Evolutionary conservation across 2,113 vertebrate species (phyloP).

Genomic region (Cyphomyrus plagiostoma): DNA sequence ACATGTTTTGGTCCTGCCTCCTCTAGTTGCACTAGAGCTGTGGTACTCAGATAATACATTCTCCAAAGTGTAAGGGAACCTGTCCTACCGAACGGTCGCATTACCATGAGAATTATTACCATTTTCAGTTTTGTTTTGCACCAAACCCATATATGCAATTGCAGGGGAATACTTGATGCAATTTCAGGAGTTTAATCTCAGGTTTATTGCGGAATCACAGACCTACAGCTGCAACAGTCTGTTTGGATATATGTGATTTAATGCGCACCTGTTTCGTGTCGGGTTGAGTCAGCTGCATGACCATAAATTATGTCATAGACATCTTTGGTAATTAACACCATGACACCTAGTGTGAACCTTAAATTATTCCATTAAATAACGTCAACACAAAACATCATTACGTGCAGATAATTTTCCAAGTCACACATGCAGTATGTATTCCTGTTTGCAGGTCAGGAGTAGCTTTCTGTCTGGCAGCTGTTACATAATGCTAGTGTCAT

Average conservation of each 20-base stretch:
- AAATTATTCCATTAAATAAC: background rate
- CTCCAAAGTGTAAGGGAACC: conserved; percentile 41
- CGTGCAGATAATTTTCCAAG: background rate
- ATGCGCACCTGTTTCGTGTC: background rate
- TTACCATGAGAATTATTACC: background rate
- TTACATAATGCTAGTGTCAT: background rate
- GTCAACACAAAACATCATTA: background rate
- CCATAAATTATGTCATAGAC: background rate
- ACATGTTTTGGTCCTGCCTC: background rate
- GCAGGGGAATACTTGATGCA: no score
- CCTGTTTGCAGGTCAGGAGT: background rate
- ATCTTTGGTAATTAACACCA: background rate
- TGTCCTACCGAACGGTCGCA: background rate
- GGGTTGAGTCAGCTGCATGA: background rate
- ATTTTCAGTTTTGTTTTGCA: background rate
- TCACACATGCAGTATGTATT: background rate
- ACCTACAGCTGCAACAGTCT: background rate
- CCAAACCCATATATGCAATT: background rate
- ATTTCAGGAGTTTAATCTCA: background rate
- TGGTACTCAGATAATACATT: conserved; percentile 27
- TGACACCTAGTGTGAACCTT: background rate
- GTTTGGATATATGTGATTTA: background rate
- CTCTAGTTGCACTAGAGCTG: background rate
- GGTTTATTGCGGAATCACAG: background rate
- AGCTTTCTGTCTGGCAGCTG: background rate